Percentiles rank a stretch among this genome's conserved stretches.
These are phyloP conservation scores for Salmo trutta DNA, from an alignment of 2,797 vertebrate species.

Conservation along the genomic window DNA sequence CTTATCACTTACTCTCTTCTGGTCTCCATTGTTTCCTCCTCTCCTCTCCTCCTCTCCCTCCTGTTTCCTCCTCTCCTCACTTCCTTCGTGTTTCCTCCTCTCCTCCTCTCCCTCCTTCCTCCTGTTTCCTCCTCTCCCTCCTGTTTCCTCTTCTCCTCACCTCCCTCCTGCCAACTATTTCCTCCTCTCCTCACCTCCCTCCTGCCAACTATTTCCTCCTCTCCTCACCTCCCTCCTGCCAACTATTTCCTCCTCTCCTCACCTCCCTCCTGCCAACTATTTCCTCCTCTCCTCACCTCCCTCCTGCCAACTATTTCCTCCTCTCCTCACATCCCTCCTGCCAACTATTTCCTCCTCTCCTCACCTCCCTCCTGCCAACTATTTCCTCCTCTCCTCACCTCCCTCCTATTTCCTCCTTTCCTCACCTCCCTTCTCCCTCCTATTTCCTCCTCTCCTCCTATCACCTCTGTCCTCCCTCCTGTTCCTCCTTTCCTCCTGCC, in stretches of 20 bases:
- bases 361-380: not conserved
- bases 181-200: constrained; percentile 25
- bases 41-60: too few relatives aligned
- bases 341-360: too few relatives aligned
- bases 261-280: not conserved
- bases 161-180: not conserved
- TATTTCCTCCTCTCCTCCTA: not conserved
- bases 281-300: constrained; percentile 30
- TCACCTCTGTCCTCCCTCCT: constrained; percentile 23
- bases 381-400: too few relatives aligned
- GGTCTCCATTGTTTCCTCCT: not conserved
- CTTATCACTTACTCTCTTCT: not conserved
- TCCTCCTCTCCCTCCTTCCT: too few relatives aligned
- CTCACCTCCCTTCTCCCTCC: too few relatives aligned
- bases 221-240: constrained; percentile 5
- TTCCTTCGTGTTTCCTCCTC: not conserved
- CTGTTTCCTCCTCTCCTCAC: not conserved
- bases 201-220: not conserved
- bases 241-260: not conserved
- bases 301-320: constrained; percentile 41
- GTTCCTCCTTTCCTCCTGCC: constrained; percentile 52
- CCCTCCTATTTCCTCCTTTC: not conserved
- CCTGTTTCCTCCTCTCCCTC: too few relatives aligned
- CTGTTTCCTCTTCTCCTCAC: not conserved
- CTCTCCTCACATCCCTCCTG: too few relatives aligned